Percentiles rank a stretch among this genome's conserved stretches.
phyloP scores from a whole-genome alignment of 2,113 vertebrate genomes.

The Hippoglossus stenolepis region DNA sequence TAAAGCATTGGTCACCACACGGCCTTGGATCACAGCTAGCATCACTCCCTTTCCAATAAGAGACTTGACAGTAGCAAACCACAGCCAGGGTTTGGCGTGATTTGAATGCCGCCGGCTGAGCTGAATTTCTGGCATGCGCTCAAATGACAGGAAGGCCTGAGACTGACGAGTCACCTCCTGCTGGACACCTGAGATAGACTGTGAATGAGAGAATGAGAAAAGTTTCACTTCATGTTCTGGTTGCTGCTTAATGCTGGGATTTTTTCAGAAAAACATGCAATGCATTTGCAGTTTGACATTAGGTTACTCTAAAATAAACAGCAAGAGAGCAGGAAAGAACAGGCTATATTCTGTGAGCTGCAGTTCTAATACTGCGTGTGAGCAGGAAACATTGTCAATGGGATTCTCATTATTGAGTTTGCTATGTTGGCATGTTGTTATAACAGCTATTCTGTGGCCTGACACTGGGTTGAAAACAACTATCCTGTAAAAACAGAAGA shows the following conservation, averaged over 20 bases:
- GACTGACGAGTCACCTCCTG: conserved; percentile 94
- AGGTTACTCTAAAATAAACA: too few relatives aligned
- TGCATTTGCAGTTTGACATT: too few relatives aligned
- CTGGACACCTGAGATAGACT: conserved; percentile 97
- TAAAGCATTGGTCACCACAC: conserved; percentile 94
- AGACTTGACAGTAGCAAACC: conserved; percentile 95
- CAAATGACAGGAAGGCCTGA: conserved; percentile 93
- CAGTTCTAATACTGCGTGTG: too few relatives aligned
- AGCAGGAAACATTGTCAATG: too few relatives aligned
- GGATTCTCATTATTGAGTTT: too few relatives aligned
- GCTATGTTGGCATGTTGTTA: too few relatives aligned
- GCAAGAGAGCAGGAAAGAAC: too few relatives aligned
- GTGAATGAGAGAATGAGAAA: conserved; percentile 46
- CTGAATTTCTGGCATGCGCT: conserved; percentile 95
- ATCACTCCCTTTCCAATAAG: conserved; percentile 97
- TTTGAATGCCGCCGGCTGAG: conserved; percentile 84
- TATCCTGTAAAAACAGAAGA: too few relatives aligned
- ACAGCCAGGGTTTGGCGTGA: conserved; percentile 90
- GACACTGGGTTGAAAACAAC: too few relatives aligned
- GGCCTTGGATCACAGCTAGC: conserved; percentile 94
- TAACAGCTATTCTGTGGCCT: too few relatives aligned
- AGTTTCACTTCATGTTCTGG: neutral
- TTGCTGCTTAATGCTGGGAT: neutral
- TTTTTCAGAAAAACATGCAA: too few relatives aligned
- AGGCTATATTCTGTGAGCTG: too few relatives aligned